Conservation (phyloP, 1,140 invertebrate genomes). For the Zaprionus kolodkinae region DNA sequence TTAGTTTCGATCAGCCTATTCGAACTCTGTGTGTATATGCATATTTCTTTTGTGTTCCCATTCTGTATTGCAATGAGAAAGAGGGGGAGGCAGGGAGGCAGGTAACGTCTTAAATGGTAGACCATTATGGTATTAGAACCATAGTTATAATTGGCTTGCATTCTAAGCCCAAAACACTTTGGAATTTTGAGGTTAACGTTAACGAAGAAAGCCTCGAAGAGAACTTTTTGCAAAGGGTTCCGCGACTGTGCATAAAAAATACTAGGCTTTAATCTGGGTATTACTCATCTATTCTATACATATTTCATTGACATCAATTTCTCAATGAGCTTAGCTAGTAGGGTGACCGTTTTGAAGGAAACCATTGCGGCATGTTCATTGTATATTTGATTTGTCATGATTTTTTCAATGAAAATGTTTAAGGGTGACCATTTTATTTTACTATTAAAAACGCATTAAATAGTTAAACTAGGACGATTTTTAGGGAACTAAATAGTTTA, state of each 20-base stretch:
- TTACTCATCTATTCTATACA: background rate
- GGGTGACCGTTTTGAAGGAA: background rate
- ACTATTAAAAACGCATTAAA: no score
- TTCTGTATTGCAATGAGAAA: conserved; percentile 3
- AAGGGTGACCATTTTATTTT: background rate
- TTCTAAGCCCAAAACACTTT: conserved; percentile 33
- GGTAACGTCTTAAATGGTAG: conserved; percentile 20
- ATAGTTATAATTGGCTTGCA: conserved; percentile 52
- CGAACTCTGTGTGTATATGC: background rate
- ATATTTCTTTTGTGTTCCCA: conserved; percentile 25
- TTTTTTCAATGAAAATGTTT: background rate
- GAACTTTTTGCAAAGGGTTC: conserved; percentile 26
- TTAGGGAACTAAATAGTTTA: no score
- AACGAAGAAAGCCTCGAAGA: conserved; percentile 41
- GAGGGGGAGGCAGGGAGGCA: background rate
- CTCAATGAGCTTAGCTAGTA: background rate
- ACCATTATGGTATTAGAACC: conserved; percentile 46
- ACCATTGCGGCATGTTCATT: background rate
- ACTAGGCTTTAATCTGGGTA: background rate
- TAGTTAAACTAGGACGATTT: no score
- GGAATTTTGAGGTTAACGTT: conserved; percentile 44
- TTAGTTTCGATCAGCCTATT: conserved; percentile 9
- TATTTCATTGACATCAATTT: background rate
- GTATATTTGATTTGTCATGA: background rate
- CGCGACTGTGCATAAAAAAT: background rate